A percentile compares a stretch with the other conserved stretches of the same genome.
phyloP scores from a whole-genome alignment of 2,797 vertebrate genomes.

The Siniperca obscura region DNA sequence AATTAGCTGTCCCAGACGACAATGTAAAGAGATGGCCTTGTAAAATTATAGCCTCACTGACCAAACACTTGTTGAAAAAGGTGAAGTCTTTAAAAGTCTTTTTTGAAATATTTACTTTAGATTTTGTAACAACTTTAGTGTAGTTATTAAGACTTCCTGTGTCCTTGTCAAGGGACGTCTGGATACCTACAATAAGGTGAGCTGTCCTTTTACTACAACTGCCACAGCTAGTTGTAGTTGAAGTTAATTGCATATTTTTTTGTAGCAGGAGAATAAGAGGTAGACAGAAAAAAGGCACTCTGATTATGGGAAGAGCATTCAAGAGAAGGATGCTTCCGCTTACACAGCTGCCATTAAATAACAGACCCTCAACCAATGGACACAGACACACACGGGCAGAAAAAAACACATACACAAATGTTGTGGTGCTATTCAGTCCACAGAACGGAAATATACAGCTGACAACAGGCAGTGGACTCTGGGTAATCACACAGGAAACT shows the following conservation, averaged over 20 bases:
- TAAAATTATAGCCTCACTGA: background rate
- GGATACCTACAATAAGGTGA: background rate
- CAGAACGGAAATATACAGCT: conserved; percentile 44
- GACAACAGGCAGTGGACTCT: conserved; percentile 50
- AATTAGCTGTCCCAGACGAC: background rate
- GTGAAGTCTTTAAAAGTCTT: background rate
- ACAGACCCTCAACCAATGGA: conserved; percentile 30
- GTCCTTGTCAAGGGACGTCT: background rate
- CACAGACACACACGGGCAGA: conserved; percentile 3
- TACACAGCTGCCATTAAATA: conserved; percentile 54
- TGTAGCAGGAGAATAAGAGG: background rate
- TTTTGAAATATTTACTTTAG: background rate
- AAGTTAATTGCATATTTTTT: background rate
- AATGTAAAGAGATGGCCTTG: background rate
- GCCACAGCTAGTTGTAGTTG: background rate
- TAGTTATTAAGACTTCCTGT: background rate
- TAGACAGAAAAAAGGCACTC: background rate
- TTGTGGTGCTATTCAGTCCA: conserved; percentile 29
- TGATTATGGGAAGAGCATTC: conserved; percentile 8
- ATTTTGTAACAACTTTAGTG: background rate
- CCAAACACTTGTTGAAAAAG: background rate
- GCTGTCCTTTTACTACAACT: background rate
- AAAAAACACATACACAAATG: conserved; percentile 29
- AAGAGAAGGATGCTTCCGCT: conserved; percentile 35
- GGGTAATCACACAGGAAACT: conserved; percentile 55